Conservation (phyloP, 2,797 vertebrate species). For the Botia kubotai region DNA sequence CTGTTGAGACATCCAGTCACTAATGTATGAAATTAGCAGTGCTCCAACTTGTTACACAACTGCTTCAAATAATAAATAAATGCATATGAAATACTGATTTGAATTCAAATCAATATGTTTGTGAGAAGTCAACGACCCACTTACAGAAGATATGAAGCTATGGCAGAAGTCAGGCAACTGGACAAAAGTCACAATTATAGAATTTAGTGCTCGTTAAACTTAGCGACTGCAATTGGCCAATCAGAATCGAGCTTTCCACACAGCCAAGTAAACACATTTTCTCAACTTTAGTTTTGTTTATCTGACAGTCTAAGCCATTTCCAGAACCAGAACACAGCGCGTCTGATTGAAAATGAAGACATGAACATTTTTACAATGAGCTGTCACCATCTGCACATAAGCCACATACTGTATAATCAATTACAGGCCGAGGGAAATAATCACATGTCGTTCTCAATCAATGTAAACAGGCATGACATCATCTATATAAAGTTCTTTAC, state of each 20-base stretch:
- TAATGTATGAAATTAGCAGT: neutral
- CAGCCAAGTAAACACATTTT: slow-evolving; percentile 27
- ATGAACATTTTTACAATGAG: slow-evolving; percentile 67
- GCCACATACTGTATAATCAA: slow-evolving; percentile 57
- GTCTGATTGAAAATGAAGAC: slow-evolving; percentile 31
- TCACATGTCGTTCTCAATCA: slow-evolving; percentile 46
- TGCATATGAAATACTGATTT: neutral
- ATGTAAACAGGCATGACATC: slow-evolving; percentile 18
- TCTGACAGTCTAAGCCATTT: neutral
- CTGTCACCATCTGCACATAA: slow-evolving; percentile 71
- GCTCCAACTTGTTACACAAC: neutral
- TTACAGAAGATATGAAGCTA: no score
- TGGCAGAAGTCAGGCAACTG: no score
- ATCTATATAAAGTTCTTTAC: slow-evolving; percentile 26
- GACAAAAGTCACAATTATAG: no score
- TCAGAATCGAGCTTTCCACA: neutral
- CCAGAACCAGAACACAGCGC: slow-evolving; percentile 1
- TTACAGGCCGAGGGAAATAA: slow-evolving; percentile 66
- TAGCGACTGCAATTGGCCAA: neutral
- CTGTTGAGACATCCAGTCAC: neutral
- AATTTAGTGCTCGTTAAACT: no score
- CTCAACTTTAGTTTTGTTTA: slow-evolving; percentile 47
- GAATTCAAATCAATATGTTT: neutral
- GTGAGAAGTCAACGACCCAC: neutral
- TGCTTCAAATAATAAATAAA: neutral